Evolutionary conservation across 2,797 vertebrate species (phyloP).

Genomic region (Stomatorhinus walkeri): DNA sequence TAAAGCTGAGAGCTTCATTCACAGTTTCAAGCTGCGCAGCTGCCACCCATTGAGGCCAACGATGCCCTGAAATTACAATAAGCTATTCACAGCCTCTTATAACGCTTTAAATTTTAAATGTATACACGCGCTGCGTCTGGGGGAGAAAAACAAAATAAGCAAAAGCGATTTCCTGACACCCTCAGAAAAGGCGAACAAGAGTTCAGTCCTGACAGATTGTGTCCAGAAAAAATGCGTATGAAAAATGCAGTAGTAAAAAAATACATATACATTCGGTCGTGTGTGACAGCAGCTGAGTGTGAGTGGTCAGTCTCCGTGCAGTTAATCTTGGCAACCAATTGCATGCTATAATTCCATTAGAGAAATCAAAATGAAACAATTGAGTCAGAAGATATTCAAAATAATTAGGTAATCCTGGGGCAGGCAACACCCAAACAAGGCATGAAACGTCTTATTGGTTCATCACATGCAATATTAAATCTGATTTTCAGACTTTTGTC

Average conservation of each 20-base stretch:
- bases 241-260: background rate
- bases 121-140: background rate
- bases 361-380: background rate
- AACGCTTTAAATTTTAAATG: slow-evolving; percentile 9
- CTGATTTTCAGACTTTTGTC: background rate
- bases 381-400: background rate
- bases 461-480: background rate
- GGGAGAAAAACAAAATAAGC: background rate
- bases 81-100: background rate
- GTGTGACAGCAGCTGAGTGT: background rate
- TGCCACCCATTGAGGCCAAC: background rate
- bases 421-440: background rate
- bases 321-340: background rate
- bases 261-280: background rate
- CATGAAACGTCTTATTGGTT: background rate
- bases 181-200: background rate
- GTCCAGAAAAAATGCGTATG: background rate
- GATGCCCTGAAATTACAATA: background rate
- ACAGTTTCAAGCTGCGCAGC: background rate
- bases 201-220: background rate
- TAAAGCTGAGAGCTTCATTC: slow-evolving; percentile 18
- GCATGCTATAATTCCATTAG: background rate
- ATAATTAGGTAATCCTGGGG: background rate
- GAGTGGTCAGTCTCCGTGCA: background rate
- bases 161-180: background rate